Conservation (phyloP, 2,888 invertebrate species). For the Agrochola lychnidis region DNA sequence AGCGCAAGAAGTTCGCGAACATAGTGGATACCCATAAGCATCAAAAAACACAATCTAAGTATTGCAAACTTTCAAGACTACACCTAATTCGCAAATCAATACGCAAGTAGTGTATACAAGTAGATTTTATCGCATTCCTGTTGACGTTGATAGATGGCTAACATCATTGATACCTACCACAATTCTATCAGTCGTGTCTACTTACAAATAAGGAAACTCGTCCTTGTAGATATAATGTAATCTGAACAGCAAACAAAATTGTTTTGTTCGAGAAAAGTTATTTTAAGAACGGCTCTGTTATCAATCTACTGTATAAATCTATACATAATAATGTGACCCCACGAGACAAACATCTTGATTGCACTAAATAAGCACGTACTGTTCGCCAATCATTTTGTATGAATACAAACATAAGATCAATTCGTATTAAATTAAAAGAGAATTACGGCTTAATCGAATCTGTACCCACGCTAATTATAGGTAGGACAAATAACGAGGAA, state of each 20-base stretch:
- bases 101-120: conserved; percentile 41
- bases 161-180: conserved; percentile 49
- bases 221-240: conserved; percentile 48
- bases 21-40: background rate
- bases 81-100: conserved; percentile 49
- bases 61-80: conserved; percentile 21
- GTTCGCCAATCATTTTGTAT: conserved; percentile 40
- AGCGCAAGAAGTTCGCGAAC: no score
- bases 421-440: conserved; percentile 58
- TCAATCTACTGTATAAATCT: conserved; percentile 9
- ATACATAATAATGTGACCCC: conserved; percentile 11
- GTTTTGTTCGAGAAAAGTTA: conserved; percentile 42
- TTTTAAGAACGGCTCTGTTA: conserved; percentile 21
- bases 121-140: conserved; percentile 45
- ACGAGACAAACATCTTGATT: conserved; percentile 53
- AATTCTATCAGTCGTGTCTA: conserved; percentile 44
- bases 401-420: conserved; percentile 36
- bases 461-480: conserved; percentile 57
- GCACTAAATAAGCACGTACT: conserved; percentile 56
- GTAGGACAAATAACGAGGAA: conserved; percentile 52
- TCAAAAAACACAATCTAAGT: conserved; percentile 15
- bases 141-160: conserved; percentile 45
- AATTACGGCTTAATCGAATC: conserved; percentile 56
- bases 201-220: conserved; percentile 43
- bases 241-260: conserved; percentile 37